Conservation (phyloP, 2,888 invertebrate species). For the Caenorhabditis drosophilae region DNA sequence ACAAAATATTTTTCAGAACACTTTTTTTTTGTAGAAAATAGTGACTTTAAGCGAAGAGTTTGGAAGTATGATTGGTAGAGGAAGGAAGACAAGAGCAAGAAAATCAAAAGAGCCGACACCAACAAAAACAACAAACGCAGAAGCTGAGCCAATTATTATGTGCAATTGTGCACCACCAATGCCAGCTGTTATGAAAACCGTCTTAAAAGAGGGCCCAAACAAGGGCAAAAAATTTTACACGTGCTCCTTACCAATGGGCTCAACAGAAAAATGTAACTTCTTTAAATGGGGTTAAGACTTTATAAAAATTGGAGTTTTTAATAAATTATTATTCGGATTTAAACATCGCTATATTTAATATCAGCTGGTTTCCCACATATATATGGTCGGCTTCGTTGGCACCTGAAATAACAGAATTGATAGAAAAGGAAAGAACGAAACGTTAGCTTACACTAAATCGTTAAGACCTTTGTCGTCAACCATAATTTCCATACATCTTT, state of each 20-base stretch:
- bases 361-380: too few relatives aligned
- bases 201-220: conserved; percentile 58
- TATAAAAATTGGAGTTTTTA: too few relatives aligned
- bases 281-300: conserved; percentile 63
- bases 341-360: too few relatives aligned
- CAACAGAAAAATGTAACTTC: conserved; percentile 49
- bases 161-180: conserved; percentile 34
- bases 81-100: neutral
- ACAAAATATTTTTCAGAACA: too few relatives aligned
- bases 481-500: too few relatives aligned
- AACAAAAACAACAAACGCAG: neutral
- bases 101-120: neutral
- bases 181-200: conserved; percentile 37
- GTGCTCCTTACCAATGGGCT: conserved; percentile 41
- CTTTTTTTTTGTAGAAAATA: conserved; percentile 12
- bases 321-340: too few relatives aligned
- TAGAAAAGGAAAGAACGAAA: too few relatives aligned
- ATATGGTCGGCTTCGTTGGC: too few relatives aligned
- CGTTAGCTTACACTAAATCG: too few relatives aligned
- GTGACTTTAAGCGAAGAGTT: conserved; percentile 18
- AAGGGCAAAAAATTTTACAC: conserved; percentile 56
- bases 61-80: neutral
- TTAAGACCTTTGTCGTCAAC: too few relatives aligned
- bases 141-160: conserved; percentile 13
- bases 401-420: too few relatives aligned